Base-by-base conservation (phyloP, 2,113 vertebrate genomes). In the Microtus montanus region DNA sequence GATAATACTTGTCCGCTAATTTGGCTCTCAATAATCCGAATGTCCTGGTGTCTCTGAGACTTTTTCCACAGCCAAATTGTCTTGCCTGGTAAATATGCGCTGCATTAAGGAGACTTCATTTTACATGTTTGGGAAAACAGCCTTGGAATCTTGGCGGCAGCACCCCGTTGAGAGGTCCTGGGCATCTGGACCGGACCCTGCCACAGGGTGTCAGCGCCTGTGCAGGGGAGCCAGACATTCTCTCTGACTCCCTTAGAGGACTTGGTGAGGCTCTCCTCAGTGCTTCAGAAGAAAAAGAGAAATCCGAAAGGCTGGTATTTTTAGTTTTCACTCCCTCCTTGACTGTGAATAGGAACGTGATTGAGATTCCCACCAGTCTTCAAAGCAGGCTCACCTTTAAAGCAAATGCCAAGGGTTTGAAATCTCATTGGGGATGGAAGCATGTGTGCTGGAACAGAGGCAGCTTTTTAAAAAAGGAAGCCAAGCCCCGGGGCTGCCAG, bases 1-100 rank as follows among this genome's bases (percentile, higher is more conserved):
- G 96, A 96, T 94, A 91, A 77, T 97, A 93, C 80, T 93, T 93
- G 95, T 98, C 98, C 95, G 93, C 91, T 98, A 94, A 97, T 97
- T 95, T 97, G 93, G 84, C 97, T 97, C 98, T 97, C 97, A 92
- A 96, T 97, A 93, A 85, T 73, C 73, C 0, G 52, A 78, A 95
- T 92, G 78, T 92, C 52, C 93, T 94, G 71, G 77, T 93, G 89
- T 94, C 95, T 96, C 96, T 90, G 94, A 96, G 90, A 79, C n/a
- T 63, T 84, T 94, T 78, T 19, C 85, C n/a, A 2, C 77, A 94
- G 94, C 94, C 94, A 96, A 89, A 97, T 92, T 92, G 93, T 93
- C 96, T 97, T 93, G 74, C 94, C 3, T 24, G 79, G 85, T 96
- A 96, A 89, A 94, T 93, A 52, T 86, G 96, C 96, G 92, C 94